Evolutionary conservation across 1,140 invertebrate species (phyloP).

Genomic region (Cotesia typhae): DNA sequence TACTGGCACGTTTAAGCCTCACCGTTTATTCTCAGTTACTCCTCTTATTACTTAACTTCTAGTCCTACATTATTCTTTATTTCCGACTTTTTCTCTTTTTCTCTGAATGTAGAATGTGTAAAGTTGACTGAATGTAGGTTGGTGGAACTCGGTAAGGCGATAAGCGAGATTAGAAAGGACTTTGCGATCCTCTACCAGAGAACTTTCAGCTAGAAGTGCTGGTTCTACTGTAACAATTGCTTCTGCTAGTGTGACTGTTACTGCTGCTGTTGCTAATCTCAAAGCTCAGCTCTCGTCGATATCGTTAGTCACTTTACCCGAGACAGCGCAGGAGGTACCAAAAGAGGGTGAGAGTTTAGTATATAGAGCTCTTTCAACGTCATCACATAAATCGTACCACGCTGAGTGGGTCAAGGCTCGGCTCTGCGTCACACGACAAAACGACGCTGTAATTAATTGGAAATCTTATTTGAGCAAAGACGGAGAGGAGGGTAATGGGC

Average conservation of each 20-base stretch:
- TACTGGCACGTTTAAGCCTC: slow-evolving; percentile 34
- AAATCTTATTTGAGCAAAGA: slow-evolving; percentile 10
- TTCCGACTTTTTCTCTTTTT: background rate
- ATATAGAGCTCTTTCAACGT: slow-evolving; percentile 26
- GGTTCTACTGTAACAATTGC: too few species aligned
- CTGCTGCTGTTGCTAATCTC: slow-evolving; percentile 5
- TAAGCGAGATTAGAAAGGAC: slow-evolving; percentile 53
- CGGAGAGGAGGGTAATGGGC: too few species aligned
- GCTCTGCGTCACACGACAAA: slow-evolving; percentile 31
- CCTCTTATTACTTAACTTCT: slow-evolving; percentile 28
- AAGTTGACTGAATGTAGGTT: slow-evolving; percentile 19
- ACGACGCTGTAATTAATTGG: slow-evolving; percentile 33
- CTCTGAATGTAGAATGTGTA: background rate
- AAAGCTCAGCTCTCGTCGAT: slow-evolving; percentile 16
- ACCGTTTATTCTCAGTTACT: slow-evolving; percentile 25
- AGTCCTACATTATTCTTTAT: background rate
- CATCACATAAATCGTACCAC: slow-evolving; percentile 33
- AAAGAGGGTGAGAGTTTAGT: slow-evolving; percentile 1
- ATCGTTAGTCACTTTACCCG: slow-evolving; percentile 31
- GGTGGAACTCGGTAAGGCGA: slow-evolving; percentile 45
- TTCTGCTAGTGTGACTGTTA: too few species aligned
- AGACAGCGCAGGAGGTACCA: slow-evolving; percentile 12
- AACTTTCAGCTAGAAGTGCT: slow-evolving; percentile 4
- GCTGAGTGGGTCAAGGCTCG: slow-evolving; percentile 23
- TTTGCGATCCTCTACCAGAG: slow-evolving; percentile 44